Percentiles rank a stretch among this genome's conserved stretches.
phyloP scores from a whole-genome alignment of 2,888 invertebrate genomes.

The Galeruca laticollis region DNA sequence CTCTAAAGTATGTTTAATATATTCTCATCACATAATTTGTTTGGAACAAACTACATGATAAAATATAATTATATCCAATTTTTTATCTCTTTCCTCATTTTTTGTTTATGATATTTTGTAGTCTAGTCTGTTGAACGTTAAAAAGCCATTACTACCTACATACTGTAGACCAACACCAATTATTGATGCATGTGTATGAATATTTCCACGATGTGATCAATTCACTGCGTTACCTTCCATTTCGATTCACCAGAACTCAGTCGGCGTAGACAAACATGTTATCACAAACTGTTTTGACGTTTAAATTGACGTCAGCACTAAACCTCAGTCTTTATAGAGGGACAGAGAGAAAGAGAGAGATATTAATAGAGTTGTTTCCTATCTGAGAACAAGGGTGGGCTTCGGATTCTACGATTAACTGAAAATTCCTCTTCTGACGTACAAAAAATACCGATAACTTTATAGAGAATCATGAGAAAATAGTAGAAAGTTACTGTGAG shows the following conservation, averaged over 20 bases:
- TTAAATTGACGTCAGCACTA: constrained; percentile 13
- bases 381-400: neutral
- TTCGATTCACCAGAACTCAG: neutral
- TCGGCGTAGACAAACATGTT: neutral
- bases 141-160: neutral
- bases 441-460: too few species aligned
- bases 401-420: neutral
- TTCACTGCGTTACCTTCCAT: constrained; percentile 7
- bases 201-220: neutral
- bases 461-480: too few species aligned
- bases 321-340: neutral
- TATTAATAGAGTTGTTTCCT: neutral
- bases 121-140: neutral
- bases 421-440: neutral
- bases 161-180: neutral
- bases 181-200: neutral
- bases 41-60: too few species aligned
- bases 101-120: neutral
- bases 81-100: neutral
- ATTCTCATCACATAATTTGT: too few species aligned
- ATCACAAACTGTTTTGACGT: constrained; percentile 10
- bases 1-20: too few species aligned
- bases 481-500: too few species aligned
- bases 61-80: too few species aligned
- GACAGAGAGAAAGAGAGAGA: neutral